phyloP scores from a whole-genome alignment of 2,888 invertebrate species.

The Crepidodera aurea region DNA sequence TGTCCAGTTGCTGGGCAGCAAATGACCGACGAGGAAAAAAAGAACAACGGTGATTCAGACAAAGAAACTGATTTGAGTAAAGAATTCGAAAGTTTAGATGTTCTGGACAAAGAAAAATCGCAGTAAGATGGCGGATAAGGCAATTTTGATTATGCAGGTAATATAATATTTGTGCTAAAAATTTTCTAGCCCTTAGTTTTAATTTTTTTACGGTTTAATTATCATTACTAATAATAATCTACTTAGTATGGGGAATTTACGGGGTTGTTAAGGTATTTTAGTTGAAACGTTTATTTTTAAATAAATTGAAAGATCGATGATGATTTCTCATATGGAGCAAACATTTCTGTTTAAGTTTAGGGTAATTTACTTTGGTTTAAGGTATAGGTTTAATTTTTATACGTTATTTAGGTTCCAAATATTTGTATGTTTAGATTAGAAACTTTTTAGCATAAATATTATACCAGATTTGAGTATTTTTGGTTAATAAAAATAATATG shows the following conservation, averaged over 20 bases:
- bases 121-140: not conserved
- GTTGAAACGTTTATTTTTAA: too few relatives aligned
- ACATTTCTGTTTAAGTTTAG: too few relatives aligned
- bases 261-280: too few relatives aligned
- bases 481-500: not conserved
- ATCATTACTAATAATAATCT: too few relatives aligned
- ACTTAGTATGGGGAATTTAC: too few relatives aligned
- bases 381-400: too few relatives aligned
- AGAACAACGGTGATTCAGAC: not conserved
- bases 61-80: conserved; percentile 3
- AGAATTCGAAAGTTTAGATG: conserved; percentile 16
- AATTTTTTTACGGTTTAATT: not conserved
- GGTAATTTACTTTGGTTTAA: too few relatives aligned
- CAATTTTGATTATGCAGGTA: not conserved
- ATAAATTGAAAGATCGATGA: too few relatives aligned
- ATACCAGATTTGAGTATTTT: not conserved
- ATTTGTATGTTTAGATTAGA: not conserved
- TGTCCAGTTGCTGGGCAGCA: too few relatives aligned
- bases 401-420: too few relatives aligned
- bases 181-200: not conserved
- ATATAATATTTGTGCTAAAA: conserved; percentile 2
- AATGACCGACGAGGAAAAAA: too few relatives aligned
- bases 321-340: too few relatives aligned
- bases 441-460: conserved; percentile 1
- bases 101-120: not conserved